Conservation (phyloP, 2,113 vertebrate species). For the Lasiurus cinereus region DNA sequence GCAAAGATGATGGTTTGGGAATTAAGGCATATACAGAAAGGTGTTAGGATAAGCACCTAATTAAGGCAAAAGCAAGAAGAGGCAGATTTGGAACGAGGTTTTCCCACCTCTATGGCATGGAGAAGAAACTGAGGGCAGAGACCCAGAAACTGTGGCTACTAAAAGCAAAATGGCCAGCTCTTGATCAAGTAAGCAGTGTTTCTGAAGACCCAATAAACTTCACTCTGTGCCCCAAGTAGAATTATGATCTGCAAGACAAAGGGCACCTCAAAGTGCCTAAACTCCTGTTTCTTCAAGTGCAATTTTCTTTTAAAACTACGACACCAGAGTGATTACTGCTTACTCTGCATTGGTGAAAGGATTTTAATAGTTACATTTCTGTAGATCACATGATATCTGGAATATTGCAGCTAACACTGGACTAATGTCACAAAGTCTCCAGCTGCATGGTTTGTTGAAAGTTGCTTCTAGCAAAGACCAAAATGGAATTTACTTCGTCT, state of each 20-base stretch:
- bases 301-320: neutral
- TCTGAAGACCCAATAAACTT: neutral
- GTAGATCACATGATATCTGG: neutral
- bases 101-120: constrained; percentile 36
- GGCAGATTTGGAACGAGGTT: neutral
- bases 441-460: neutral
- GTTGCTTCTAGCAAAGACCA: neutral
- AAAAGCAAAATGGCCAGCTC: neutral
- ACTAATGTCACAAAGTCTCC: neutral
- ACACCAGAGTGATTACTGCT: neutral
- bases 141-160: neutral
- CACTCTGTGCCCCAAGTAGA: neutral
- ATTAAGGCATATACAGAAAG: neutral
- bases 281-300: neutral
- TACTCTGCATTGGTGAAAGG: neutral
- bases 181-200: neutral
- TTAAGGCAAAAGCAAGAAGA: constrained; percentile 55
- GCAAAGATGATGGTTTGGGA: neutral
- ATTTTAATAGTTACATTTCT: neutral
- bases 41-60: constrained; percentile 76
- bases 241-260: neutral
- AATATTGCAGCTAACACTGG: neutral
- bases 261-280: neutral
- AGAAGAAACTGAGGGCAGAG: neutral
- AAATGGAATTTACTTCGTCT: neutral